These are phyloP conservation scores for Alentia gelatinosa DNA, from an alignment of 2,888 invertebrate genomes.

Conservation along the genomic window DNA sequence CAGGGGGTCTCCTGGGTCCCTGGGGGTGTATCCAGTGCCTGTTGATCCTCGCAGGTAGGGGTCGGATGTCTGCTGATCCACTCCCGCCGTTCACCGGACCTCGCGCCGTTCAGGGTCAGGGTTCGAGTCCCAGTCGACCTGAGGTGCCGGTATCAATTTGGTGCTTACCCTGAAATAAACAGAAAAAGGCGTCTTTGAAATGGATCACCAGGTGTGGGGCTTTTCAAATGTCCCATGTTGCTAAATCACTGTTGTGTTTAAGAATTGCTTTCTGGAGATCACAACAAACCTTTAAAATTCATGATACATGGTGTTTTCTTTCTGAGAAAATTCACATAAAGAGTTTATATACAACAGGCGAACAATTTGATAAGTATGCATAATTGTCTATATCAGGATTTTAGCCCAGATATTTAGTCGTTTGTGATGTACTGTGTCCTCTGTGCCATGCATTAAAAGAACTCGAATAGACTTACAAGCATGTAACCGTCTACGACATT, in stretches of 20 bases:
- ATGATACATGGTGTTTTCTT: too few species aligned
- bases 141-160: background rate
- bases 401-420: background rate
- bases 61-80: background rate
- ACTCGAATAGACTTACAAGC: background rate
- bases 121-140: background rate
- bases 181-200: background rate
- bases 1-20: background rate
- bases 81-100: background rate
- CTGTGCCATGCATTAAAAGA: background rate
- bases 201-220: background rate
- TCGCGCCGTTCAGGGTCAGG: background rate
- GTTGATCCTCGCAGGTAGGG: slow-evolving; percentile 1
- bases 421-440: background rate
- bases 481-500: too few species aligned
- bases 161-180: background rate
- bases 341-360: too few species aligned
- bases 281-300: too few species aligned
- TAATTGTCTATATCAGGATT: too few species aligned
- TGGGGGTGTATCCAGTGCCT: background rate
- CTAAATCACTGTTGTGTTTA: too few species aligned
- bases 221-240: too few species aligned
- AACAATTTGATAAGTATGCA: too few species aligned
- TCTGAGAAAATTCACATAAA: too few species aligned
- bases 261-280: too few species aligned